A percentile compares a stretch with the other conserved stretches of the same genome.
Evolutionary conservation across 2,888 invertebrate genomes (phyloP).

Genomic region (Drosophila algonquin): DNA sequence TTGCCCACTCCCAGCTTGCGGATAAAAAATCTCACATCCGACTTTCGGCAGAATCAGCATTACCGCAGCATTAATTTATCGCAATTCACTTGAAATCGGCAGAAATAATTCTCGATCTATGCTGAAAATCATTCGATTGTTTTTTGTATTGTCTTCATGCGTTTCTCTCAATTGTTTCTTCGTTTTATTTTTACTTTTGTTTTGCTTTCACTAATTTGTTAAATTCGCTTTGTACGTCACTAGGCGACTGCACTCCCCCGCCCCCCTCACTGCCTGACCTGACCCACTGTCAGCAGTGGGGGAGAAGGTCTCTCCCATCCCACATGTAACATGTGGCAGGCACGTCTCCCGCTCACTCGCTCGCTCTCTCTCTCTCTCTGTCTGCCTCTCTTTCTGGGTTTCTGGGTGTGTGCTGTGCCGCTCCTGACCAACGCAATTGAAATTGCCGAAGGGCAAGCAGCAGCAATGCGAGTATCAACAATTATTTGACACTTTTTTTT

Average conservation of each 20-base stretch:
- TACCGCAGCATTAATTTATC: too few species aligned
- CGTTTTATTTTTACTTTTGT: not conserved
- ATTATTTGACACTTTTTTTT: slow-evolving; percentile 15
- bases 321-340: not conserved
- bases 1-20: too few species aligned
- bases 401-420: not conserved
- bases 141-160: not conserved
- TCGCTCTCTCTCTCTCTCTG: not conserved
- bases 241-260: not conserved
- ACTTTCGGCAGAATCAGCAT: too few species aligned
- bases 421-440: slow-evolving; percentile 63
- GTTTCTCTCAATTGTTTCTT: not conserved
- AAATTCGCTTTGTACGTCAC: slow-evolving; percentile 18
- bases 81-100: too few species aligned
- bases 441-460: slow-evolving; percentile 37
- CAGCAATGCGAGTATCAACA: slow-evolving; percentile 2
- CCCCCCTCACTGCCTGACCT: not conserved
- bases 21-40: too few species aligned
- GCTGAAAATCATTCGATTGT: not conserved
- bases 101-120: not conserved
- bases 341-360: not conserved
- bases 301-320: not conserved
- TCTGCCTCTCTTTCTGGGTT: not conserved
- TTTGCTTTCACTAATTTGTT: not conserved
- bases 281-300: not conserved